Evolutionary conservation across 1,140 invertebrate genomes (phyloP).

Genomic region (Parapsyche elsis): DNA sequence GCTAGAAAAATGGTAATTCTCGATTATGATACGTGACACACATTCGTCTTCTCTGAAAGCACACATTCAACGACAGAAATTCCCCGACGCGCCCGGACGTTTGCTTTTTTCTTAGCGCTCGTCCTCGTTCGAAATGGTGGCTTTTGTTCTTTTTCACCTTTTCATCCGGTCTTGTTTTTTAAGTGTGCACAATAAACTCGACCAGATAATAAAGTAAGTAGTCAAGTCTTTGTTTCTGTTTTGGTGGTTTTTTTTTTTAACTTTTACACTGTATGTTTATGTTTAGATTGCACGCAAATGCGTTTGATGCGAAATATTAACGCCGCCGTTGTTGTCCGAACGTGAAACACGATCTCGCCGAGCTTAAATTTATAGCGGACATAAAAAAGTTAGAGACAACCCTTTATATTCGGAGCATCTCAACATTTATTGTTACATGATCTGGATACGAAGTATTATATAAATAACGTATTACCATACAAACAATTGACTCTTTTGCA

Average conservation of each 20-base stretch:
- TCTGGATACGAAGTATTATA: neutral
- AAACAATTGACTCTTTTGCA: neutral
- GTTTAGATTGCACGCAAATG: conserved; percentile 25
- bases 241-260: neutral
- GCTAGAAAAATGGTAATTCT: conserved; percentile 24
- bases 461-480: neutral
- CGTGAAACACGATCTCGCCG: neutral
- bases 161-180: neutral
- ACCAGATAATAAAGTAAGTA: conserved; percentile 20
- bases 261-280: neutral
- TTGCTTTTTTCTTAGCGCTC: neutral
- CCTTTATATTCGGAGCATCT: neutral
- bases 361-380: neutral
- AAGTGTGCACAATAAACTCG: neutral
- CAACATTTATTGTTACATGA: neutral
- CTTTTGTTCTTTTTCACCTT: neutral
- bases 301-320: neutral
- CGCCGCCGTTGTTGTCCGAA: neutral
- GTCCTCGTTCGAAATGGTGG: neutral
- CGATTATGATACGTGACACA: neutral
- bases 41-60: conserved; percentile 3
- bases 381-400: neutral
- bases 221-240: conserved; percentile 7
- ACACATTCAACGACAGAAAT: neutral
- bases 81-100: neutral